Evolutionary conservation across 2,113 vertebrate species (phyloP), one percentile per base, ranked within the genome.

Genomic region (Mystacornis crossleyi): DNA sequence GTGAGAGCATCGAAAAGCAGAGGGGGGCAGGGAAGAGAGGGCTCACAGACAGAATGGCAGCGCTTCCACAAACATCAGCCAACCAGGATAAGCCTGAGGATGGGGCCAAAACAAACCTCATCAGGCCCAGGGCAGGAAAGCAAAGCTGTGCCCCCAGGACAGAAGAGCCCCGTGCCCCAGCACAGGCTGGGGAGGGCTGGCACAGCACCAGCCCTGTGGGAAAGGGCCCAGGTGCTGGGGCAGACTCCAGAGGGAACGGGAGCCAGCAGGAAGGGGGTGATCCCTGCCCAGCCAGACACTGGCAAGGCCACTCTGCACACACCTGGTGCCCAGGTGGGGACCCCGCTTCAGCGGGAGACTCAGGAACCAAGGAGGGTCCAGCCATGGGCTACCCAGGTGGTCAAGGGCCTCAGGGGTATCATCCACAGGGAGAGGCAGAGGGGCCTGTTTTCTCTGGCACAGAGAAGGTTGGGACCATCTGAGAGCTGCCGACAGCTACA

Each of bases 31-130:
- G 45, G 43, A 43, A 86, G 18, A 55, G 11, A 31, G 34, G 5
- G 15, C 20, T 40, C 73, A 14, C 64, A 45, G 34, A 55, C 48
- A 4, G 25, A 87, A 47, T 6, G 40, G 50, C 78, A 78, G 81
- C 6, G 0, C 71, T 42, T 61, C 50, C 55, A 38, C 31, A 47
- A 34, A 65, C 13, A 48, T 2, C 43, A 31, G 42, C 21, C 33
- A 1, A 40, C 23, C 21, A 2, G 1, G 8, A 28, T 3, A 77
- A 84, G 38, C 26, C 38, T 0, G 0, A 71, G 24, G 6, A 38
- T 3, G 16, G 57, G 10, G 26, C 43, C 60, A 66, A 65, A 51
- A 33, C 29, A 87, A 72, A 55, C 33, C 20, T 43, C 45, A n/a
- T 1, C 2, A 10, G 31, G 12, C 18, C 45, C 36, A 65, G 60